Percentiles rank a stretch among this genome's conserved stretches.
Evolutionary conservation across 1,140 invertebrate genomes (phyloP).

Genomic region (Gryllus bimaculatus): DNA sequence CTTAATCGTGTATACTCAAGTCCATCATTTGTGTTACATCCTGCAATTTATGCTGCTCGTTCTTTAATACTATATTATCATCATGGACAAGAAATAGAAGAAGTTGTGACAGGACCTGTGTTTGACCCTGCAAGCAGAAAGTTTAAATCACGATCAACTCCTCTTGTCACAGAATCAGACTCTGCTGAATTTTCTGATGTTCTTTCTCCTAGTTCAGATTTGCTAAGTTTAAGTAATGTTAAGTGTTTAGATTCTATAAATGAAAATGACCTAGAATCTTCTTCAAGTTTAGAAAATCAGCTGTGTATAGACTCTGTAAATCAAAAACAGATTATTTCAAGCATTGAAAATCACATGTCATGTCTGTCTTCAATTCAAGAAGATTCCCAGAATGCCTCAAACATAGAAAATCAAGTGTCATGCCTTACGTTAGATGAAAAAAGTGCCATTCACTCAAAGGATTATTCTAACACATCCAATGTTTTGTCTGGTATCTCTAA

Average conservation of each 20-base stretch:
- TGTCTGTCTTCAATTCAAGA: no score
- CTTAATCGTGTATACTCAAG: constrained; percentile 76
- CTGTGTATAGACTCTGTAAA: no score
- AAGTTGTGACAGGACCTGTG: neutral
- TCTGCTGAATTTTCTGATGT: neutral
- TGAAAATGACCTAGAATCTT: no score
- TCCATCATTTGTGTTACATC: constrained; percentile 64
- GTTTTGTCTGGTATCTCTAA: neutral
- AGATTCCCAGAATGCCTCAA: neutral
- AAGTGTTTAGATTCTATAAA: no score
- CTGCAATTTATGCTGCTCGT: constrained; percentile 73
- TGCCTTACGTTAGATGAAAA: constrained; percentile 20
- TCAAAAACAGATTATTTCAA: no score
- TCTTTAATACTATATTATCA: constrained; percentile 59
- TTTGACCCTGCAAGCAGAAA: neutral
- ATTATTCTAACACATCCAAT: no score
- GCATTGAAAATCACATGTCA: no score
- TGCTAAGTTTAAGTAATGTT: neutral
- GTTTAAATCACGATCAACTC: neutral
- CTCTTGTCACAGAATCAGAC: neutral
- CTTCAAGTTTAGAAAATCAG: no score
- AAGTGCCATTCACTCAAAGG: neutral
- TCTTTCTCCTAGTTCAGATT: neutral
- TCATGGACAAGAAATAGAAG: constrained; percentile 21
- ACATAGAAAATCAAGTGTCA: constrained; percentile 22